These are phyloP conservation scores for Melangyna quadrimaculata DNA, from an alignment of 2,888 invertebrate genomes.

Conservation along the genomic window DNA sequence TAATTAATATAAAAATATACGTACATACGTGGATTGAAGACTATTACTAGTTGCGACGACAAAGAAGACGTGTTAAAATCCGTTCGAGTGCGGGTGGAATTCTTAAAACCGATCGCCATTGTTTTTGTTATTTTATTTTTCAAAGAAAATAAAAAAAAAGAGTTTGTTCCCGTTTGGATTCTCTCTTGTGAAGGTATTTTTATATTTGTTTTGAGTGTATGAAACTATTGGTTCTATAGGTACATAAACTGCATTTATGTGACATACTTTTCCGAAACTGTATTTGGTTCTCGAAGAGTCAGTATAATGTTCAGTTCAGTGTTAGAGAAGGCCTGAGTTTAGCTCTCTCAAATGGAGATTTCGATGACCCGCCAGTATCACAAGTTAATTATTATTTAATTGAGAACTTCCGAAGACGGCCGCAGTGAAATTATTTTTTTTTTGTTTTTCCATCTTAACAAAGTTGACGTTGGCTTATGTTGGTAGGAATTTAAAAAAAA, in stretches of 20 bases:
- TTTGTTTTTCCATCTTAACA: not conserved
- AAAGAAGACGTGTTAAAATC: slow-evolving; percentile 53
- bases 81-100: slow-evolving; percentile 68
- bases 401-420: slow-evolving; percentile 36
- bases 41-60: not conserved
- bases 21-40: not conserved
- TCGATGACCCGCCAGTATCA: slow-evolving; percentile 40
- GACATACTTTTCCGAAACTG: slow-evolving; percentile 67
- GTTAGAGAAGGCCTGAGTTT: not conserved
- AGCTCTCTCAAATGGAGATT: not conserved
- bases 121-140: slow-evolving; percentile 17
- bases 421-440: slow-evolving; percentile 50
- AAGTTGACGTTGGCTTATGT: slow-evolving; percentile 21
- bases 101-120: slow-evolving; percentile 32
- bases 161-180: slow-evolving; percentile 45
- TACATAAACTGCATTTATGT: slow-evolving; percentile 55
- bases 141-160: not conserved
- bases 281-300: slow-evolving; percentile 4
- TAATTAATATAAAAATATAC: not conserved
- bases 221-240: slow-evolving; percentile 18
- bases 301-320: too few relatives aligned
- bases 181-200: slow-evolving; percentile 9
- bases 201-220: not conserved
- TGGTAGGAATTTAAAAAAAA: not conserved
- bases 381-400: slow-evolving; percentile 59